Evolutionary conservation across 2,113 vertebrate genomes (phyloP), one percentile per base, ranked within the genome.

Genomic region (Paratilapia polleni): DNA sequence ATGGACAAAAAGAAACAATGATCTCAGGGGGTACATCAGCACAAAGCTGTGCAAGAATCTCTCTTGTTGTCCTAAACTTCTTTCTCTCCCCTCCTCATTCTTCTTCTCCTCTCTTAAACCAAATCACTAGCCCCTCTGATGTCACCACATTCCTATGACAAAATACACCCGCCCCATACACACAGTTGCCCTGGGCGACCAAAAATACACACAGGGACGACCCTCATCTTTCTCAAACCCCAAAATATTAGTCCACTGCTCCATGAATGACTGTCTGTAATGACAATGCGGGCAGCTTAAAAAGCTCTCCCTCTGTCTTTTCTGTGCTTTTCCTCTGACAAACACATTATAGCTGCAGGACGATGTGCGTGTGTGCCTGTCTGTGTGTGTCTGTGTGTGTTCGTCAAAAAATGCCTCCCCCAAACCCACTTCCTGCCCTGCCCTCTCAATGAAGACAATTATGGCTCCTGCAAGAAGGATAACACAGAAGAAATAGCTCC

Each of bases 351-450:
- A 88, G 59, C 62, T 80, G 28, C 43, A 81, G 78, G 56, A 73
- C 24, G 2, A 47, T 64, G 73, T 62, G 70, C 73, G 70, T 57
- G 47, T 52, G 15, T 38, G 58, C 52, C 54, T 10, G 36, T 8
- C 7, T 61, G 62, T 56, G 26, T 68, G 64, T 24, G 19, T 59
- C 52, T 2, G 15, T 28, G 62, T 64, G 75, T 58, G 31, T 58
- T 68, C 43, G 66, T 77, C 38, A 91, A 86, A 83, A 85, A 92
- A 87, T 87, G 84, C 90, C 89, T 91, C 92, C 91, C 90, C 88
- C 88, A 88, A 94, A 92, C 85, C 94, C 94, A 94, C 94, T 95
- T 95, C 94, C 94, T 94, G 94, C 91, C 93, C 87, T 93, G 90
- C 94, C 94, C 92, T 94, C 83, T 93, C 91, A 92, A 92, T 92